phyloP scores from a whole-genome alignment of 2,797 vertebrate species.

The Gymnocypris eckloni region DNA sequence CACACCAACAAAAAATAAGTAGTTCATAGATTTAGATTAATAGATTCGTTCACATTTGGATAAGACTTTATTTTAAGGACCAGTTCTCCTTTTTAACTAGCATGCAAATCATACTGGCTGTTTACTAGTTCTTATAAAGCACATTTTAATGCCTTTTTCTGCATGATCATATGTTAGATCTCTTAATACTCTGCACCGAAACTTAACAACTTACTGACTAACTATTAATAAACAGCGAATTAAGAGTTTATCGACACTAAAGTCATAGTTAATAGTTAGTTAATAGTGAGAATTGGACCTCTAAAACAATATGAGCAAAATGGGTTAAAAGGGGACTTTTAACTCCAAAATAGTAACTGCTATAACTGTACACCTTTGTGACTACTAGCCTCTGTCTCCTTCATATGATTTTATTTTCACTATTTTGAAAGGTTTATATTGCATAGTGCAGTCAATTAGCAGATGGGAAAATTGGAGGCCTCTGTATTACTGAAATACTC shows the following conservation, averaged over 20 bases:
- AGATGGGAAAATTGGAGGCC: neutral
- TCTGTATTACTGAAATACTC: neutral
- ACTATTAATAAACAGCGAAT: neutral
- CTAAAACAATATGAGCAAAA: neutral
- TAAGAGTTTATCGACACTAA: neutral
- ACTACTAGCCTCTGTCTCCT: neutral
- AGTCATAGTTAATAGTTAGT: neutral
- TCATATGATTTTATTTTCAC: neutral
- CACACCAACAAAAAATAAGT: neutral
- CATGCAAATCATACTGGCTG: neutral
- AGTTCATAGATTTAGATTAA: neutral
- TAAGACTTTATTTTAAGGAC: neutral
- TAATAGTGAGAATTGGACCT: neutral
- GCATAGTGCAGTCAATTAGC: neutral
- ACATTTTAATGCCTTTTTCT: neutral
- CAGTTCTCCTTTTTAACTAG: neutral
- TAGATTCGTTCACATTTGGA: neutral
- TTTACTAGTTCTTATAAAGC: neutral
- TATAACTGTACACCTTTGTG: neutral
- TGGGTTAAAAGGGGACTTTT: neutral
- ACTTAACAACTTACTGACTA: neutral
- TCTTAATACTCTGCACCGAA: neutral
- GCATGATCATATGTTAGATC: neutral
- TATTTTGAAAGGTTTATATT: neutral
- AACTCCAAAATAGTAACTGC: neutral